These are phyloP conservation scores for Sporophila hypoxantha DNA, from an alignment of 2,113 vertebrate species.

Conservation along the genomic window DNA sequence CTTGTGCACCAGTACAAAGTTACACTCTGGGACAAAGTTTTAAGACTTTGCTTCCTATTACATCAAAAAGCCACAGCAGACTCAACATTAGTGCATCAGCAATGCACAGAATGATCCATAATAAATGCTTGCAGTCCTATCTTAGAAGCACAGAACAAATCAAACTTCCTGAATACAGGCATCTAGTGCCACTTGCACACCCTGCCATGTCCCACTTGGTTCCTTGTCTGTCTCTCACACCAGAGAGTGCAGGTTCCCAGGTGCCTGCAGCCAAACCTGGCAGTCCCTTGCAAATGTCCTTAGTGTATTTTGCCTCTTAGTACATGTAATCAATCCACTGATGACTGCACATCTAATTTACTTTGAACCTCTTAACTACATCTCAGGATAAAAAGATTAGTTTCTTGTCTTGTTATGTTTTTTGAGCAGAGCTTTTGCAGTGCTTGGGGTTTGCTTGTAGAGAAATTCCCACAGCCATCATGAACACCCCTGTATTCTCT, in stretches of 20 bases:
- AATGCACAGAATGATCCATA: background rate
- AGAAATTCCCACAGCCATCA: background rate
- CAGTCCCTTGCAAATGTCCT: background rate
- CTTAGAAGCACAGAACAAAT: background rate
- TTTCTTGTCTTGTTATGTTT: background rate
- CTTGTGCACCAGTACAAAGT: background rate
- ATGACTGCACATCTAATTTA: background rate
- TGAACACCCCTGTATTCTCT: background rate
- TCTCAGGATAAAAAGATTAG: background rate
- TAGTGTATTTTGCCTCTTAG: background rate
- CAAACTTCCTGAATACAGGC: background rate
- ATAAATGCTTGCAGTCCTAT: background rate
- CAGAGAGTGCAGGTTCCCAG: background rate
- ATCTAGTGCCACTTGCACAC: background rate
- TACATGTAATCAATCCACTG: background rate
- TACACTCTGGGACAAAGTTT: background rate
- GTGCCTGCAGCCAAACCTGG: background rate
- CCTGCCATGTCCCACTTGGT: background rate
- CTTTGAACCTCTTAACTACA: background rate
- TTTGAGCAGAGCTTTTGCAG: background rate
- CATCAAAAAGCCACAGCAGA: background rate
- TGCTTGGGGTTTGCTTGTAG: background rate
- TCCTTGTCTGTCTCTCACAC: rapidly evolving
- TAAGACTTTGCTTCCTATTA: background rate
- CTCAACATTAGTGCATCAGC: background rate